Evolutionary conservation across 2,888 invertebrate genomes (phyloP), one percentile per base, ranked within the genome.

Genomic region (Oxycera nigricornis): DNA sequence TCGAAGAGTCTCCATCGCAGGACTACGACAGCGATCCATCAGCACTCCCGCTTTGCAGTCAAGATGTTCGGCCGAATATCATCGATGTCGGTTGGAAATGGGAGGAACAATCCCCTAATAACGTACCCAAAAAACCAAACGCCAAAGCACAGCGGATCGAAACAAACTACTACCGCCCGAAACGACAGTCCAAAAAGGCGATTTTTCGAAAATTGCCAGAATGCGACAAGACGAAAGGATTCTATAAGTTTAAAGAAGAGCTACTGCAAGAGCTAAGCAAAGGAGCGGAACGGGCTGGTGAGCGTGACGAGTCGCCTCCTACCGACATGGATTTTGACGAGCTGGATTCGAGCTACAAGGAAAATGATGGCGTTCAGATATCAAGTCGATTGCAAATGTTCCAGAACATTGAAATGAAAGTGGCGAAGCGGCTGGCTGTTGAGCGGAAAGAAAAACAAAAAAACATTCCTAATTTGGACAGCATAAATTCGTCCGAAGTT

Each of bases 81-180:
- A 17, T 67, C 14, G 75, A 75, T 50, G 75, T 75, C 7, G 73
- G 14, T 14, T 75, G 75, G 75, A 75, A 73, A 62, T 73, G 73
- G 75, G 73, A 73, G 26, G 72, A 59, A 30, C 55, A 55, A 35
- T 20, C 2, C 1, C 20, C 39, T 1, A 39, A n/a, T n/a, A 52
- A 31, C 1, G 70, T n/a, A n/a, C n/a, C n/a, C n/a, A n/a, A n/a
- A n/a, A n/a, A n/a, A n/a, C n/a, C n/a, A n/a, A 46, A 46, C 11
- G 17, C 3, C 14, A 2, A 46, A 46, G n/a, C 46, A 55, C 26
- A 73, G 65, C 28, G n/a, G 39, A 67, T n/a, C 30, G 20, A 6
- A n/a, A n/a, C n/a, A n/a, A n/a, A n/a, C n/a, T n/a, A n/a, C n/a
- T 9, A 39, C 14, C 39, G 39, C 14, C 39, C 39, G 4, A 22